Evolutionary conservation across 2,797 vertebrate species (phyloP).

Genomic region (Bovichtus variegatus): DNA sequence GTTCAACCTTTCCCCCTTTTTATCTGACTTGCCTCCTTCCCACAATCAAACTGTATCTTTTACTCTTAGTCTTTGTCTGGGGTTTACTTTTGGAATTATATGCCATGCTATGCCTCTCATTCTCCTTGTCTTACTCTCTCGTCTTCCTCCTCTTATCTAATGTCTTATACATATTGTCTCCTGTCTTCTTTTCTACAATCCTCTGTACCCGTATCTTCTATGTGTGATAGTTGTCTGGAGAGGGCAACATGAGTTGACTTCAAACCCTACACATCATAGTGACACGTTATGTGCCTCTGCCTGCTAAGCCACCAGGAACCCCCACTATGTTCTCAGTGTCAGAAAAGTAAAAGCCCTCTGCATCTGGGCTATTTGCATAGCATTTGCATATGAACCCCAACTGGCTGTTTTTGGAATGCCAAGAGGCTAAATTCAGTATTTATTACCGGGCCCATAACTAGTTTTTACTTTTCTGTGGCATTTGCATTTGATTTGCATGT

Average conservation of each 20-base stretch:
- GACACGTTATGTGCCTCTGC: slow-evolving; percentile 44
- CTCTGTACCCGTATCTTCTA: slow-evolving; percentile 3
- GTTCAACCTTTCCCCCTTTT: slow-evolving; percentile 8
- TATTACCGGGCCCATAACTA: slow-evolving; percentile 83
- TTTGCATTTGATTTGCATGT: slow-evolving; percentile 88
- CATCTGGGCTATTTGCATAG: slow-evolving; percentile 82
- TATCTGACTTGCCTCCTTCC: slow-evolving; percentile 20
- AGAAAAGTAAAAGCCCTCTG: slow-evolving; percentile 66
- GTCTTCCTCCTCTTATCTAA: slow-evolving; percentile 27
- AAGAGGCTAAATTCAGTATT: slow-evolving; percentile 88
- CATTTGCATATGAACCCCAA: slow-evolving; percentile 85
- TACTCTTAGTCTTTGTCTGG: slow-evolving; percentile 26
- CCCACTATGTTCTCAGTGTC: slow-evolving; percentile 49
- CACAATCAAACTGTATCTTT: slow-evolving; percentile 30
- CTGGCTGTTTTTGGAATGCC: slow-evolving; percentile 84
- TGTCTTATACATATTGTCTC: slow-evolving; percentile 23
- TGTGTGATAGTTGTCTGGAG: slow-evolving; percentile 44
- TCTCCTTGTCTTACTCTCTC: slow-evolving; percentile 34
- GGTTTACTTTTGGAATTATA: slow-evolving; percentile 68
- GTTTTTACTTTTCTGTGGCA: slow-evolving; percentile 79
- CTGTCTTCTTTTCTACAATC: slow-evolving; percentile 5
- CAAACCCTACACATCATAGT: slow-evolving; percentile 56
- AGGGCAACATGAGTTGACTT: slow-evolving; percentile 51
- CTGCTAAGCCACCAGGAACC: slow-evolving; percentile 54
- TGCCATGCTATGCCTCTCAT: slow-evolving; percentile 17